Base-by-base conservation (phyloP, 2,797 vertebrate genomes). In the Urocyon cinereoargenteus region DNA sequence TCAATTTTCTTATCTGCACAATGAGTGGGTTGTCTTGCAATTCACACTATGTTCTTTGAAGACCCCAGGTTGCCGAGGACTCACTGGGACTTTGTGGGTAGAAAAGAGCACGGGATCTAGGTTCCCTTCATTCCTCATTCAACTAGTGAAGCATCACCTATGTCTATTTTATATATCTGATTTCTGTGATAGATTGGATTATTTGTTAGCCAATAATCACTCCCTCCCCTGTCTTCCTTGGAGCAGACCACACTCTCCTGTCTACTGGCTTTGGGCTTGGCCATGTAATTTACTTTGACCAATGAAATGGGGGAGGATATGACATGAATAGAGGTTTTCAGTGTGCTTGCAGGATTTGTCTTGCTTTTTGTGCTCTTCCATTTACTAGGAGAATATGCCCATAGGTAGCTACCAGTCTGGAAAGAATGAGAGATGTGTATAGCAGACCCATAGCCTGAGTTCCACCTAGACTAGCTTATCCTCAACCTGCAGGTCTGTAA, bases 1-100 rank as follows among this genome's bases (percentile, higher is more conserved):
- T 96, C 79, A 19, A 34, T 91, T 88, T 97, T 90, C 86, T 93
- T 93, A 84, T 77, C 90, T 93, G 53, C 40, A 84, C 77, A 90
- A 62, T 51, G 70, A 88, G 16, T 49, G 24, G n/a, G 4, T 66
- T 45, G 62, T 36, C 18, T 91, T 70, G 31, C 4, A 53, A 86
- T 53, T 82, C 53, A 13, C 49, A 36, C 64, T 62, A 14, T 72
- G 24, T 84, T 93, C 28, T 84, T 72, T 49, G 66, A 97, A 57
- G 8, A 8, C 18, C 31, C 31, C 1, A 9, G 34, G 19, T 45
- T 49, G 6, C 36, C 28, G 89, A 28, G 22, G 12, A 75, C 34
- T 89, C 6, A 4, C 0, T 92, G 81, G 53, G 28, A 91, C 82
- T 89, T 62, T 91, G 51, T 55, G n/a, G 4, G 3, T 64, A 14